These are phyloP conservation scores for Celastrina argiolus DNA, from an alignment of 2,888 invertebrate species.

Conservation along the genomic window DNA sequence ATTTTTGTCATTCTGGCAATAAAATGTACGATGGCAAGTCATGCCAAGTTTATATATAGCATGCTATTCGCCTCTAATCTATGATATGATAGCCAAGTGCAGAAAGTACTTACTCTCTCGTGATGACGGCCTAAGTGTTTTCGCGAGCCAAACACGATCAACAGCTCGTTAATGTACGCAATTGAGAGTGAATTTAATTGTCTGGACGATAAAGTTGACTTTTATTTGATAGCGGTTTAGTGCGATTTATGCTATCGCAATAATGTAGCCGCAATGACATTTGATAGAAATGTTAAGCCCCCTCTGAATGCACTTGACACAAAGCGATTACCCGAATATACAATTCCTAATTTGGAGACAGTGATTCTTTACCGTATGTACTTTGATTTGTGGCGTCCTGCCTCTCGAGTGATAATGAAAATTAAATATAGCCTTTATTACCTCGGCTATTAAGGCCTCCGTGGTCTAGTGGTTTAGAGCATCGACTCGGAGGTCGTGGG, in stretches of 20 bases:
- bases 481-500: too few relatives aligned
- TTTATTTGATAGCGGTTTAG: neutral
- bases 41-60: slow-evolving; percentile 16
- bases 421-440: too few relatives aligned
- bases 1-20: slow-evolving; percentile 18
- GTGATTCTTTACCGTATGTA: too few relatives aligned
- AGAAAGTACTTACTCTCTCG: neutral
- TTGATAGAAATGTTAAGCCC: neutral
- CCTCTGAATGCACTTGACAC: too few relatives aligned
- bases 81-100: slow-evolving; percentile 6
- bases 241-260: neutral
- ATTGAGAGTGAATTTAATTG: neutral
- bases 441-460: too few relatives aligned
- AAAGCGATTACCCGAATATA: too few relatives aligned
- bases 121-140: slow-evolving; percentile 10
- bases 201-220: neutral
- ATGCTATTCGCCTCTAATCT: neutral
- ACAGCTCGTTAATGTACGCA: neutral
- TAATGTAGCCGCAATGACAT: neutral
- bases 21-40: neutral
- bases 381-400: too few relatives aligned
- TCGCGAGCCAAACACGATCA: slow-evolving; percentile 10
- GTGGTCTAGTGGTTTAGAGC: too few relatives aligned
- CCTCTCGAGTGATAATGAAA: too few relatives aligned
- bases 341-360: too few relatives aligned